Percentiles rank a stretch among this genome's conserved stretches.
phyloP scores from a whole-genome alignment of 2,797 vertebrate genomes.

The Neosilurus mollespiculum region DNA sequence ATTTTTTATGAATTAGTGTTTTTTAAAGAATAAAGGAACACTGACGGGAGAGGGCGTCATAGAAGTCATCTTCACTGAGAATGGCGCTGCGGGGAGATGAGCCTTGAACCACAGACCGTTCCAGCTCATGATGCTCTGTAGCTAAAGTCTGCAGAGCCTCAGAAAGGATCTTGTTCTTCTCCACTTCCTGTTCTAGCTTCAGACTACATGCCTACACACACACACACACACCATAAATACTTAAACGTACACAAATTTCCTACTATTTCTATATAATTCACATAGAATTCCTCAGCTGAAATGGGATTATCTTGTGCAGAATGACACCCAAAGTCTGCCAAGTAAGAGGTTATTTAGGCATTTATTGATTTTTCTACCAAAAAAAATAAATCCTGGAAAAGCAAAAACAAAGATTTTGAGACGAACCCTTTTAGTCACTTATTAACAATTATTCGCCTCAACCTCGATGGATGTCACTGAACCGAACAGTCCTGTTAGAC shows the following conservation, averaged over 20 bases:
- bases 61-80: conserved; percentile 93
- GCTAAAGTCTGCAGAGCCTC: conserved; percentile 93
- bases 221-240: not conserved
- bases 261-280: not conserved
- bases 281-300: not conserved
- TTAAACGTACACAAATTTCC: not conserved
- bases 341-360: too few species aligned
- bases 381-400: too few species aligned
- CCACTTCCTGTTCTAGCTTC: conserved; percentile 93
- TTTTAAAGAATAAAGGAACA: not conserved
- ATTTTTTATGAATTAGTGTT: not conserved
- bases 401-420: too few species aligned
- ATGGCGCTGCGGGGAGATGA: conserved; percentile 78
- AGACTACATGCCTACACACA: conserved; percentile 83
- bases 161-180: conserved; percentile 96
- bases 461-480: too few species aligned
- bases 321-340: too few species aligned
- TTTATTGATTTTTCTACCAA: too few species aligned
- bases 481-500: too few species aligned
- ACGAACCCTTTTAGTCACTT: too few species aligned
- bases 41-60: conserved; percentile 93
- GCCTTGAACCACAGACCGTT: conserved; percentile 89
- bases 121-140: conserved; percentile 93
- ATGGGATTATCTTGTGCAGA: too few species aligned
- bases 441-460: too few species aligned